These are phyloP conservation scores for Scaptomyza graminum DNA, from an alignment of 1,140 invertebrate genomes.

Conservation along the genomic window DNA sequence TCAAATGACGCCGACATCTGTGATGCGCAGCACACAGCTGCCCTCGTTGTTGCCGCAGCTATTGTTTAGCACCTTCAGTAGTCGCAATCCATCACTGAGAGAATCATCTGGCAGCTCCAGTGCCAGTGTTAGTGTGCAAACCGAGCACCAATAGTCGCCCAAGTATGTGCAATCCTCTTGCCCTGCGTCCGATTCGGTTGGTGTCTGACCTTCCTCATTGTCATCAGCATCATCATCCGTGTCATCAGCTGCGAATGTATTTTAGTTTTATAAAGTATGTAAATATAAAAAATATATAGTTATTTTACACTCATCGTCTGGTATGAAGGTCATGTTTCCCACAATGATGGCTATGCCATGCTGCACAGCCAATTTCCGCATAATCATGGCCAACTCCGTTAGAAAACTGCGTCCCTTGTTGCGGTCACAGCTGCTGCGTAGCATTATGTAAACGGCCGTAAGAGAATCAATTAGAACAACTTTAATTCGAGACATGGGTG, in stretches of 20 bases:
- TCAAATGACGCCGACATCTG: constrained; percentile 59
- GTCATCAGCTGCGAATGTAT: constrained; percentile 17
- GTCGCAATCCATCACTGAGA: constrained; percentile 43
- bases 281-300: not conserved
- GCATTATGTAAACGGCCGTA: constrained; percentile 48
- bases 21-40: constrained; percentile 54
- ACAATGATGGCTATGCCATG: constrained; percentile 52
- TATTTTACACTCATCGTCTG: constrained; percentile 29
- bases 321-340: constrained; percentile 45
- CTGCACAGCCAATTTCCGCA: constrained; percentile 48
- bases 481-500: constrained; percentile 40
- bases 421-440: constrained; percentile 33
- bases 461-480: constrained; percentile 69
- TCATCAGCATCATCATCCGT: constrained; percentile 31
- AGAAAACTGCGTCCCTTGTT: constrained; percentile 32
- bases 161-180: constrained; percentile 23
- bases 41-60: constrained; percentile 39
- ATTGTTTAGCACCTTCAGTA: constrained; percentile 57
- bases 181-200: not conserved
- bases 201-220: not conserved
- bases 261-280: constrained; percentile 7
- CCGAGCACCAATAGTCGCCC: constrained; percentile 63
- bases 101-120: constrained; percentile 39
- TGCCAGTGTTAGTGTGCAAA: constrained; percentile 54
- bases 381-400: constrained; percentile 35